Base-by-base conservation (phyloP, 2,113 vertebrate species). In the Polyodon spathula region DNA sequence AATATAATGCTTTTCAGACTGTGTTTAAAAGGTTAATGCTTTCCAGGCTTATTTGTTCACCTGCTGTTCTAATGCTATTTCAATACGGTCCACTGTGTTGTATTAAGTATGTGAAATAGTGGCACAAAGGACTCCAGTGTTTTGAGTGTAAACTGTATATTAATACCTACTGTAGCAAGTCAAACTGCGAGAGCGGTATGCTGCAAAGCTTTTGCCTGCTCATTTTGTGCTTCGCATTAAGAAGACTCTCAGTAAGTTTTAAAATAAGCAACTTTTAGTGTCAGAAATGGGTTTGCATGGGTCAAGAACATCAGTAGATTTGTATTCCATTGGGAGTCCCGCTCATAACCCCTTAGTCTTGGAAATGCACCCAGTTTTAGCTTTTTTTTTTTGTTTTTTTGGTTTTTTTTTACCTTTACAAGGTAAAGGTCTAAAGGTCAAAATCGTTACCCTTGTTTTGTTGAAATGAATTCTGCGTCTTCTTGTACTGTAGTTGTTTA, bases 401-500 rank as follows among this genome's bases (percentile, higher is more conserved):
- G n/a, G n/a, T n/a, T n/a, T n/a, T n/a, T n/a, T n/a, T n/a, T n/a
- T n/a, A n/a, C n/a, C n/a, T n/a, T n/a, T n/a, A n/a, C n/a, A n/a
- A n/a, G n/a, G n/a, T n/a, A n/a, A n/a, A n/a, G n/a, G n/a, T n/a
- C n/a, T n/a, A n/a, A n/a, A 73, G 70, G 62, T 83, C 75, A 74
- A 77, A 68, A 83, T 72, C 73, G 75, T 84, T 76, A 81, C 74
- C 76, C 75, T 80, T 78, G 77, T 80, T 74, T 66, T 63, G 77
- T 81, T 87, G 73, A 76, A 78, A 72, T 85, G 68, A 80, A 77
- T 87, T 80, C 78, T 66, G 82, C 78, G 78, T 89, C 80, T 54
- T 54, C 53, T 85, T 68, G 84, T 85, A 80, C 69, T 56, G 77
- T 86, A 84, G 80, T 68, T 78, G 71, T 75, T 71, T 70, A 83